phyloP scores from a whole-genome alignment of 2,113 vertebrate genomes.

The Tenrec ecaudatus region DNA sequence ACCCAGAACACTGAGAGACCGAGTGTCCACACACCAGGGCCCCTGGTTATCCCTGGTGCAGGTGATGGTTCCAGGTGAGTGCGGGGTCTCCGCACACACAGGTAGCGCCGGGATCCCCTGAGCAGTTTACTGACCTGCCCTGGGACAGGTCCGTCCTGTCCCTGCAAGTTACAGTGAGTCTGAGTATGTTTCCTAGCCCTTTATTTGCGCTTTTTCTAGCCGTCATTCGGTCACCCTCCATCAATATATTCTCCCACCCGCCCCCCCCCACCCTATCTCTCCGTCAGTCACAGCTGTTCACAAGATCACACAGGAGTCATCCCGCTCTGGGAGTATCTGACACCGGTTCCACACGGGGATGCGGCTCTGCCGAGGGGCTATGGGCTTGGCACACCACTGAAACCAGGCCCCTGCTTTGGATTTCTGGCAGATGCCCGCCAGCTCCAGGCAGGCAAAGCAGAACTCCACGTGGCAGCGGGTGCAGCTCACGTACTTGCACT shows the following conservation, averaged over 20 bases:
- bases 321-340: no score
- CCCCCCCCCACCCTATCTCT: no score
- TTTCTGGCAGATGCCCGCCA: neutral
- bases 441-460: conserved; percentile 61
- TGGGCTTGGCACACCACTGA: neutral
- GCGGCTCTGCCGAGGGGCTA: conserved; percentile 9
- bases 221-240: neutral
- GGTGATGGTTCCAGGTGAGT: neutral
- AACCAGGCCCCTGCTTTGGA: neutral
- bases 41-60: neutral
- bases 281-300: no score
- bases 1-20: neutral
- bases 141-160: no score
- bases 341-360: conserved; percentile 22
- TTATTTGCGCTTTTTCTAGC: neutral
- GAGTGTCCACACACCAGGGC: neutral
- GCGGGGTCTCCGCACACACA: no score
- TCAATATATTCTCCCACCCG: no score
- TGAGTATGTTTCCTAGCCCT: no score
- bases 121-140: no score
- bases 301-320: no score
- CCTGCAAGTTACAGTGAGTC: no score
- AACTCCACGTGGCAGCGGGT: conserved; percentile 18
- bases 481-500: conserved; percentile 23
- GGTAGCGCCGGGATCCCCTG: fast-evolving